Evolutionary conservation across 2,113 vertebrate species (phyloP).

Genomic region (Alosa alosa): DNA sequence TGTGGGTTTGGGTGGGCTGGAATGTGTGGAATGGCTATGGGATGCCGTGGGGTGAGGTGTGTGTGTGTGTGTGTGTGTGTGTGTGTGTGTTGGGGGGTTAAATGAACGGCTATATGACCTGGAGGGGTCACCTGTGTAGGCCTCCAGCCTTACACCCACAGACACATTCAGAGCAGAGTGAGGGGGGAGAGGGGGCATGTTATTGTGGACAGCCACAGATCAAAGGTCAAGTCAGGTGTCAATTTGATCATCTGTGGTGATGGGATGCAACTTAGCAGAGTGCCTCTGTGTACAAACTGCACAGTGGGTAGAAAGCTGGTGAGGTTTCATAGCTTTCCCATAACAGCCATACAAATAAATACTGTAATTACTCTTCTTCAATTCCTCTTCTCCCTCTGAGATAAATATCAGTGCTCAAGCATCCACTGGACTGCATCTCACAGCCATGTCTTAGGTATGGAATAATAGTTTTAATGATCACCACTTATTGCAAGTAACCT

Average conservation of each 20-base stretch:
- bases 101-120: constrained; percentile 43
- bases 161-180: background rate
- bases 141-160: constrained; percentile 17
- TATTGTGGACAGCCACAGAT: background rate
- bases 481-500: no score
- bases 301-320: background rate
- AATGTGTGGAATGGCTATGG: constrained; percentile 42
- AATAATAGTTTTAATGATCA: background rate
- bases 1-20: background rate
- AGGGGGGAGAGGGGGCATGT: background rate
- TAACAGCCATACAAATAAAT: background rate
- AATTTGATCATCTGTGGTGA: background rate
- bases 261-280: background rate
- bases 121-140: constrained; percentile 30
- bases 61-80: background rate
- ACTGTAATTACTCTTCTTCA: background rate
- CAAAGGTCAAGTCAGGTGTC: background rate
- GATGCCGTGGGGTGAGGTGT: background rate
- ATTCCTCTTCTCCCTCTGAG: background rate
- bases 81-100: background rate
- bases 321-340: background rate
- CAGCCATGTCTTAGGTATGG: background rate
- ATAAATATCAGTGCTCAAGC: background rate
- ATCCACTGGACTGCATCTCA: background rate
- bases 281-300: background rate